Base-by-base conservation (phyloP, 2,113 vertebrate genomes). In the Cochlearius cochlearius region DNA sequence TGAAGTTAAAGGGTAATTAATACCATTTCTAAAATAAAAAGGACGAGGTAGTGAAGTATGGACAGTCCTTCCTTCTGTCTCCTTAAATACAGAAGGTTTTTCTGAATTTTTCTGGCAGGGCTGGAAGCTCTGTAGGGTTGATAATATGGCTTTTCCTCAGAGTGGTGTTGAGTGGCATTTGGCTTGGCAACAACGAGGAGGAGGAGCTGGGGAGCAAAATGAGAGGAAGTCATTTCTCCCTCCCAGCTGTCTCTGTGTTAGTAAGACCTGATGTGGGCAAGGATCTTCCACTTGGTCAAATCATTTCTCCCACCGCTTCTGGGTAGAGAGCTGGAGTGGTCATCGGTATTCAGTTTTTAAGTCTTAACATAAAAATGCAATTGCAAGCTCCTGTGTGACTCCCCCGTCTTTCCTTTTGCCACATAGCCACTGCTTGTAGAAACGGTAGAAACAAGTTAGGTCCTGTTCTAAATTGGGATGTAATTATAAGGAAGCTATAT, bases 1-100 rank as follows among this genome's bases (percentile, higher is more conserved):
- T 99, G 79, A 98, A 98, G 56, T 76, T 99, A 93, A 98, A 98
- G 98, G 98, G 98, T 99, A 98, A 98, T 78, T 86, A 72, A 77
- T 36, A 6, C 22, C 4, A 3, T 55, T 86, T 38, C 23, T 69
- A 10, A 74, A 86, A n/a, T 64, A 53, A 86, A 86, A 86, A 88
- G 15, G 29, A 29, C 45, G 39, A 72, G 5, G 20, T 27, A 5
- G 4, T 3, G 30, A n/a, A 10, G 22, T 50, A 4, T 4, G 15
- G 32, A 3, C 38, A 47, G 41, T 1, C n/a, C 27, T 69, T 15
- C 30, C 2, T 6, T 63, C 39, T 69, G 23, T 29, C 27, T 63
- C 10, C 29, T 38, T 38, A 30, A 69, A 21, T 29, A 69, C 43
- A 25, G 56, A 6, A 47, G n/a, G 2, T 16, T 38, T 76, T 60